Evolutionary conservation across 1,140 invertebrate species (phyloP).

Genomic region (Bicyclus anynana): DNA sequence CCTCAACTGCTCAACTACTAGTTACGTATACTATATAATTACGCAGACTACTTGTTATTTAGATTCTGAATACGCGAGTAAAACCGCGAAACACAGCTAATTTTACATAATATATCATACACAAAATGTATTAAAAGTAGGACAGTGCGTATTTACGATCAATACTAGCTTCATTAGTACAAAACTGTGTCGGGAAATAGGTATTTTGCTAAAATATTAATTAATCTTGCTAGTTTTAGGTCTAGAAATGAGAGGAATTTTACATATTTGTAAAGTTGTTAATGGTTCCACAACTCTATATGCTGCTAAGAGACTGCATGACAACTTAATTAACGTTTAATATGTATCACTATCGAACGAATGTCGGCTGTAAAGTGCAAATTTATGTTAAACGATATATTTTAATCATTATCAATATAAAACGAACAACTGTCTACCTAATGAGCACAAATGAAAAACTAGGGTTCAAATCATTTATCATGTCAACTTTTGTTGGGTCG

Average conservation of each 20-base stretch:
- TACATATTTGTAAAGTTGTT: constrained; percentile 28
- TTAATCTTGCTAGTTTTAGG: not conserved
- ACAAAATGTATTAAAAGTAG: too few species aligned
- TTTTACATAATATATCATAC: too few species aligned
- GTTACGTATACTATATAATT: too few species aligned
- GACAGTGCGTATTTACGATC: too few species aligned
- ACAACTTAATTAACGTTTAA: constrained; percentile 44
- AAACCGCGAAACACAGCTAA: too few species aligned
- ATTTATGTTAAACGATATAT: not conserved
- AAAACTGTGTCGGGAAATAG: too few species aligned
- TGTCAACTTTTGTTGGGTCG: not conserved
- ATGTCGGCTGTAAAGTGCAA: not conserved
- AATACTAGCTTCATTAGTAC: too few species aligned
- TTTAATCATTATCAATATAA: not conserved
- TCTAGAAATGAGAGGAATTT: not conserved
- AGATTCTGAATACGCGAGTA: too few species aligned
- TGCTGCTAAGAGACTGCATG: constrained; percentile 21
- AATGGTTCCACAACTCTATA: constrained; percentile 27
- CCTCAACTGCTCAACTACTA: too few species aligned
- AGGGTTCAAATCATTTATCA: not conserved
- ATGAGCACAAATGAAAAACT: constrained; percentile 2
- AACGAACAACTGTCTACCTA: not conserved
- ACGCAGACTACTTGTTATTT: too few species aligned
- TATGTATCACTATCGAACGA: constrained; percentile 25
- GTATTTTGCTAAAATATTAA: too few species aligned